Evolutionary conservation across 2,888 invertebrate species (phyloP).

Genomic region (Acrobasis suavella): DNA sequence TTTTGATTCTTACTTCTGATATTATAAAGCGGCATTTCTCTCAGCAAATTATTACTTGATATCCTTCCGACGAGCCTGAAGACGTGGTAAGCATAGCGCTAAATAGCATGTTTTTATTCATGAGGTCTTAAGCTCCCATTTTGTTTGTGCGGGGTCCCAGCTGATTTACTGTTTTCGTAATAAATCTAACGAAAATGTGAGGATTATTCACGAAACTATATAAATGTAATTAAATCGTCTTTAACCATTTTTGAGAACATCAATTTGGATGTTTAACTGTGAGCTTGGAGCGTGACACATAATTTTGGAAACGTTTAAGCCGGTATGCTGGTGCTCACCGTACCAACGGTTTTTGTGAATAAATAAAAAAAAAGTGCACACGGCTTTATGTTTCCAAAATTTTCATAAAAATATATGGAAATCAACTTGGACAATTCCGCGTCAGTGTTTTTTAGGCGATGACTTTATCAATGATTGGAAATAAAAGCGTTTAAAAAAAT

Average conservation of each 20-base stretch:
- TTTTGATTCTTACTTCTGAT: slow-evolving; percentile 56
- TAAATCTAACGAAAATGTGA: slow-evolving; percentile 71
- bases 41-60: slow-evolving; percentile 37
- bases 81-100: slow-evolving; percentile 71
- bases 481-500: too few species aligned
- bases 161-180: slow-evolving; percentile 77
- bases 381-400: too few species aligned
- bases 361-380: neutral
- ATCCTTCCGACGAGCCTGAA: slow-evolving; percentile 55
- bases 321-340: slow-evolving; percentile 9
- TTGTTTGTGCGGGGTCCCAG: slow-evolving; percentile 73
- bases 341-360: slow-evolving; percentile 12
- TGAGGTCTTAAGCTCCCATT: slow-evolving; percentile 75
- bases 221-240: slow-evolving; percentile 41
- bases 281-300: slow-evolving; percentile 23
- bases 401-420: too few species aligned
- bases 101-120: slow-evolving; percentile 82
- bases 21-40: slow-evolving; percentile 53
- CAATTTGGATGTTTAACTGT: slow-evolving; percentile 23
- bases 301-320: slow-evolving; percentile 21
- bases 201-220: slow-evolving; percentile 55
- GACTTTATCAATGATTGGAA: too few species aligned
- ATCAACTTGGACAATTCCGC: too few species aligned
- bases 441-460: too few species aligned
- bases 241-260: slow-evolving; percentile 30